A percentile compares a stretch with the other conserved stretches of the same genome.
Evolutionary conservation across 2,888 invertebrate genomes (phyloP).

Genomic region (Drosophila falleni): DNA sequence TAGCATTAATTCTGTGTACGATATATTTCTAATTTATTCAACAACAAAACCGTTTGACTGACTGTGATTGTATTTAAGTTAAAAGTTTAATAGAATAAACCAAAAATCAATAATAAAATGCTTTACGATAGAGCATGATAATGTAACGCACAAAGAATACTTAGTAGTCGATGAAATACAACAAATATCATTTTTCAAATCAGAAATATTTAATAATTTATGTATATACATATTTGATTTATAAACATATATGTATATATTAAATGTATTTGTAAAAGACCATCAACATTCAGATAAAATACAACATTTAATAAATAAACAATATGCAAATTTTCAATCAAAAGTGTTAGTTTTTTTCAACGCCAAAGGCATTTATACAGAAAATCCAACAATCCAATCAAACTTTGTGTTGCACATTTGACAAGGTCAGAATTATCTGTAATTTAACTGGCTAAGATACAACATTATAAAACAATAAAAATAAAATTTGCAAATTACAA

Average conservation of each 20-base stretch:
- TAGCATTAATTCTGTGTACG: slow-evolving; percentile 32
- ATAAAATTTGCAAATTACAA: no score
- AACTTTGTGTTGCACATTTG: no score
- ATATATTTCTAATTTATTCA: slow-evolving; percentile 49
- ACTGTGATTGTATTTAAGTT: slow-evolving; percentile 71
- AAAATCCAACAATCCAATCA: no score
- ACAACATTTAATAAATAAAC: slow-evolving; percentile 1
- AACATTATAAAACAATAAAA: no score
- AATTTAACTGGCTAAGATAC: no score
- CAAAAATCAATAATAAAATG: slow-evolving; percentile 48
- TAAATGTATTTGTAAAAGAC: not conserved
- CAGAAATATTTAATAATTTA: not conserved
- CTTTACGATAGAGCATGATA: slow-evolving; percentile 16
- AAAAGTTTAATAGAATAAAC: slow-evolving; percentile 50
- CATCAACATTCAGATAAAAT: slow-evolving; percentile 3
- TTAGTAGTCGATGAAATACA: slow-evolving; percentile 1
- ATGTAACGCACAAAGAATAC: slow-evolving; percentile 41
- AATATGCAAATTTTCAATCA: not conserved
- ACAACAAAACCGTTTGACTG: slow-evolving; percentile 43
- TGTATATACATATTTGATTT: not conserved
- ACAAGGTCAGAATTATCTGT: no score
- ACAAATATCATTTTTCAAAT: slow-evolving; percentile 9
- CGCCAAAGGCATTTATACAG: no score
- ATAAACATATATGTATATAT: not conserved
- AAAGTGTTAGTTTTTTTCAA: not conserved